Evolutionary conservation across 2,797 vertebrate species (phyloP), one percentile per base, ranked within the genome.

Genomic region (Chelon labrosus): DNA sequence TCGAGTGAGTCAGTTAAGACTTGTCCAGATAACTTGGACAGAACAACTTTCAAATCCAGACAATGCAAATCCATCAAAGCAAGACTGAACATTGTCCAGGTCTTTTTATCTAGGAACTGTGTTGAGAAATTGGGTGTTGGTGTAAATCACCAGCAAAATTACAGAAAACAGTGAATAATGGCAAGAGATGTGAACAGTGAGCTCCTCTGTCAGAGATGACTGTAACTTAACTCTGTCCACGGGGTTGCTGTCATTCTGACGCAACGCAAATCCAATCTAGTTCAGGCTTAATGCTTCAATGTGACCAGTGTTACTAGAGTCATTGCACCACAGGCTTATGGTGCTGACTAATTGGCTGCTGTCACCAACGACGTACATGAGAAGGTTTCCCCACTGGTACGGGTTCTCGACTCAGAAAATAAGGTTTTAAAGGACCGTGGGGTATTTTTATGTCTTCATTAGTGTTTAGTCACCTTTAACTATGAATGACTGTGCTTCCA

Each of bases 251-350:
- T 70, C 54, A 42, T 61, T 68, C 69, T 80, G 83, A 85, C 55
- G 71, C 73, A 74, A 63, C 75, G 41, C 39, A 86, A 85, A 86
- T 85, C 78, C 65, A 82, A 79, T 85, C 74, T 62, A 37, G 49
- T 67, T 62, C 68, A 65, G 75, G 58, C 51, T 49, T 85, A 89
- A 86, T 89, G 77, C 46, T 70, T 78, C 62, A 82, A 72, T 80
- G 79, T 64, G 77, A 70, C 75, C 69, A 65, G 57, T 60, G 51
- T 75, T 60, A 46, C 37, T 58, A 73, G 69, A 65, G 20, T 46
- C 25, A n/a, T 10, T 19, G 54, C 57, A 63, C 22, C 44, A 62
- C 46, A 7, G 56, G 46, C 49, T 68, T 38, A 75, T 11, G 31
- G 35, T 31, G 22, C 50, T 38, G 61, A 80, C 74, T 83, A 78